phyloP scores from a whole-genome alignment of 1,140 invertebrate species.

The Pseudachorutes palmiensis region DNA sequence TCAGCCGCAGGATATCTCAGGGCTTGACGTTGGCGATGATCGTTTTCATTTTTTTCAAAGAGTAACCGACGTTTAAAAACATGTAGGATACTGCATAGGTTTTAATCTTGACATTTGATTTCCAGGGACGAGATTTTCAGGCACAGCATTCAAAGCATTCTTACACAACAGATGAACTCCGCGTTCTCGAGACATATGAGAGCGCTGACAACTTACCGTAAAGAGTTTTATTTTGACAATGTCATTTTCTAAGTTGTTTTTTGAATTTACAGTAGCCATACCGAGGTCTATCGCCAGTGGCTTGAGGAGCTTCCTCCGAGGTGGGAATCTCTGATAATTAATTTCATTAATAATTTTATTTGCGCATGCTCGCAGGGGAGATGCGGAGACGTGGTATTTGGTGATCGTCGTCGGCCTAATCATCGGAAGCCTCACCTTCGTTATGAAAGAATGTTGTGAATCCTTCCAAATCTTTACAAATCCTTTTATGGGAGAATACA shows the following conservation, averaged over 20 bases:
- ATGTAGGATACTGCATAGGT: not conserved
- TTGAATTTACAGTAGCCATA: conserved; percentile 4
- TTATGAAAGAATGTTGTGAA: conserved; percentile 31
- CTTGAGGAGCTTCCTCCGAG: conserved; percentile 19
- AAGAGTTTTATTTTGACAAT: not conserved
- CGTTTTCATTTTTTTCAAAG: conserved; percentile 31
- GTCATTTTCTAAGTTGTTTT: not conserved
- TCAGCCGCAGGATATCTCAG: conserved; percentile 30
- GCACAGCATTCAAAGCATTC: conserved; percentile 28
- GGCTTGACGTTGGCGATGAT: conserved; percentile 30
- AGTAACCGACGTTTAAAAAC: conserved; percentile 13
- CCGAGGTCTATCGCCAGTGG: conserved; percentile 31
- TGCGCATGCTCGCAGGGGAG: conserved; percentile 15
- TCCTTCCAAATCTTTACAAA: conserved; percentile 34
- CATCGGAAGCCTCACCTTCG: conserved; percentile 27
- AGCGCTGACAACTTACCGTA: conserved; percentile 28
- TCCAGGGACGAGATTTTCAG: conserved; percentile 36
- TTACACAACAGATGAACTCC: conserved; percentile 31
- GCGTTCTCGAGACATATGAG: conserved; percentile 34
- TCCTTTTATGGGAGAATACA: conserved; percentile 26
- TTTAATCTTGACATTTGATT: not conserved
- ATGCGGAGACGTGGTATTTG: conserved; percentile 22
- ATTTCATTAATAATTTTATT: conserved; percentile 3
- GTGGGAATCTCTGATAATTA: conserved; percentile 12
- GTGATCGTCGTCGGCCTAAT: conserved; percentile 24